Conservation (phyloP, 1,140 invertebrate species). For the Apocrypta bakeri region DNA sequence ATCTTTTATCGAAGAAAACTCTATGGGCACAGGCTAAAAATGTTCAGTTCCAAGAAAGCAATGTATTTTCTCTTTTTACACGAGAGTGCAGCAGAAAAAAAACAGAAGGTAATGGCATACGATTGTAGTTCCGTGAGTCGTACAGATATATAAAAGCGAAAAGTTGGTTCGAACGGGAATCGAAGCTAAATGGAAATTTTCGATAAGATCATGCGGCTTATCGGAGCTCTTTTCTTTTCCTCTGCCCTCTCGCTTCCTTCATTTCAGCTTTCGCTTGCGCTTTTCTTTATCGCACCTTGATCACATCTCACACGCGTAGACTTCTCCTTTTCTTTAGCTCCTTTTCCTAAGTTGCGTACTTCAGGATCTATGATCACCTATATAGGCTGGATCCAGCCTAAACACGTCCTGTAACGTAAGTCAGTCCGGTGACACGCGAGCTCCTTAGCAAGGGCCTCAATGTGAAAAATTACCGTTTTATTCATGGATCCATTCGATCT, state of each 20-base stretch:
- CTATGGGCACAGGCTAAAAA: too few relatives aligned
- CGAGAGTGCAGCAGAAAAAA: too few relatives aligned
- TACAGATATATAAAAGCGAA: not conserved
- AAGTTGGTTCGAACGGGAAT: constrained; percentile 1
- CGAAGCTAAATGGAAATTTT: constrained; percentile 35
- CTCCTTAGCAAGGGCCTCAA: constrained; percentile 44
- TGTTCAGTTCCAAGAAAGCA: not conserved
- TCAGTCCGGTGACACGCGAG: not conserved
- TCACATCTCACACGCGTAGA: not conserved
- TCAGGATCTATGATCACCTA: not conserved
- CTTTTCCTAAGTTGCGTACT: constrained; percentile 49
- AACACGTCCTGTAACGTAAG: constrained; percentile 13
- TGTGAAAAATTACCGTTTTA: constrained; percentile 60
- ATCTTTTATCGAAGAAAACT: not conserved
- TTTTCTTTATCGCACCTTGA: constrained; percentile 26
- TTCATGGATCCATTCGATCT: constrained; percentile 54
- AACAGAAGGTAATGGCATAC: too few relatives aligned
- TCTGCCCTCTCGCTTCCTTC: not conserved
- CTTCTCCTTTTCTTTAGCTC: not conserved
- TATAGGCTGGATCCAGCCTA: not conserved
- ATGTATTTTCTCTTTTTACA: not conserved
- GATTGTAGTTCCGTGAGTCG: not conserved
- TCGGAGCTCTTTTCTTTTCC: constrained; percentile 1
- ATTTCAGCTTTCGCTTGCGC: constrained; percentile 37
- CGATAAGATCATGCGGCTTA: constrained; percentile 33